Evolutionary conservation across 1,140 invertebrate species (phyloP).

Genomic region (Campoletis sonorensis): DNA sequence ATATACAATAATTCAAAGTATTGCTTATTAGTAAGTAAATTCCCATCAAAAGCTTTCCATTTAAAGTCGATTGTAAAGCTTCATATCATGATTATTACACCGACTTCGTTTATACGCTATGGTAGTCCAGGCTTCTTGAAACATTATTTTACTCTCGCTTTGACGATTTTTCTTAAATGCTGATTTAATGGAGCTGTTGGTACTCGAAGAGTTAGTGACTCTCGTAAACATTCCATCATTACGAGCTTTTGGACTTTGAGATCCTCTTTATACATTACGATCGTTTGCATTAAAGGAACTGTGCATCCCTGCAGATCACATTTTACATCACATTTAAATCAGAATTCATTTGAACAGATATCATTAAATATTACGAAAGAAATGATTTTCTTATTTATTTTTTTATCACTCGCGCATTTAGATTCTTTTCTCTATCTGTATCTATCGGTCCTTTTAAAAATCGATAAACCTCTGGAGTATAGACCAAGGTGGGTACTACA

Average conservation of each 20-base stretch:
- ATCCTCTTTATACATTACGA: too few relatives aligned
- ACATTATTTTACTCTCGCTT: neutral
- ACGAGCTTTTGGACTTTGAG: too few relatives aligned
- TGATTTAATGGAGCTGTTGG: neutral
- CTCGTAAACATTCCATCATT: too few relatives aligned
- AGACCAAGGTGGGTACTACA: neutral
- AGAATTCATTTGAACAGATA: too few relatives aligned
- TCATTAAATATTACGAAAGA: neutral
- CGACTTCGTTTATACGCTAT: neutral
- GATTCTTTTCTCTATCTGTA: neutral
- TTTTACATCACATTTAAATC: too few relatives aligned
- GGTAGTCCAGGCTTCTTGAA: neutral
- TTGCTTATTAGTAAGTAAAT: neutral
- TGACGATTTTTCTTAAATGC: neutral
- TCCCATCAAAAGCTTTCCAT: neutral
- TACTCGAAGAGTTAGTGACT: too few relatives aligned
- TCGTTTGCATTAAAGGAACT: too few relatives aligned
- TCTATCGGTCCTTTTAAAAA: conserved; percentile 5
- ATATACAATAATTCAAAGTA: neutral
- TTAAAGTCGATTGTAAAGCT: neutral
- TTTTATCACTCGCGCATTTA: neutral
- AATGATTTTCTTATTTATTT: neutral
- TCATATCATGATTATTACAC: neutral
- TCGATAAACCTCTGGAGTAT: conserved; percentile 21
- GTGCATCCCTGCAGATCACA: too few relatives aligned